Conservation (phyloP, 2,113 vertebrate genomes). For the Abramis brama region DNA sequence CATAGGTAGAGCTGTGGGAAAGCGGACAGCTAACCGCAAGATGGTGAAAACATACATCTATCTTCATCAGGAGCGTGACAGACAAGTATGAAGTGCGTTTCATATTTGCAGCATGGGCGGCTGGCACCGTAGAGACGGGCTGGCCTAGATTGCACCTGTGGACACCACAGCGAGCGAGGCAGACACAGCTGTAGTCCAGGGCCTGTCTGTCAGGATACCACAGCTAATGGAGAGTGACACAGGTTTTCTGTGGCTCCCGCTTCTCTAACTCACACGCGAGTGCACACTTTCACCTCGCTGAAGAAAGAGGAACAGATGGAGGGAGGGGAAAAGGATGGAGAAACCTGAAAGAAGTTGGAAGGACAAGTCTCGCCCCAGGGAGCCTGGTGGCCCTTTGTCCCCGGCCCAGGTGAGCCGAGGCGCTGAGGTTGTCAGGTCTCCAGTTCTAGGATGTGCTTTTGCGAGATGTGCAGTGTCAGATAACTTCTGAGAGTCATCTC, state of each 20-base stretch:
- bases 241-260: conserved; percentile 12
- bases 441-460: conserved; percentile 32
- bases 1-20: background rate
- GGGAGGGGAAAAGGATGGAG: conserved; percentile 45
- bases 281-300: conserved; percentile 18
- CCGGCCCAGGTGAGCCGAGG: conserved; percentile 36
- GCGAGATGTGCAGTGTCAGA: conserved; percentile 39
- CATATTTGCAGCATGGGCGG: conserved; percentile 46
- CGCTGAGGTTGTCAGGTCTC: conserved; percentile 23
- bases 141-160: conserved; percentile 58
- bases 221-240: conserved; percentile 57
- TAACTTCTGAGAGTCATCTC: conserved; percentile 46
- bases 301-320: conserved; percentile 78
- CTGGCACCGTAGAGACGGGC: conserved; percentile 39
- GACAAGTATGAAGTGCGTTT: conserved; percentile 51
- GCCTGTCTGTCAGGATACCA: conserved; percentile 41
- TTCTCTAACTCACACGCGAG: background rate
- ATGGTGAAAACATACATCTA: conserved; percentile 59
- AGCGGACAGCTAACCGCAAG: conserved; percentile 39
- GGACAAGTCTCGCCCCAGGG: conserved; percentile 14
- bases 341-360: conserved; percentile 16
- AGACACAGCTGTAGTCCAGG: conserved; percentile 54
- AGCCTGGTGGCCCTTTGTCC: background rate
- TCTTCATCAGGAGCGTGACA: conserved; percentile 61
- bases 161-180: conserved; percentile 24